A percentile compares a stretch with the other conserved stretches of the same genome.
phyloP scores from a whole-genome alignment of 2,797 vertebrate species.

The Peromyscus nudipes region DNA sequence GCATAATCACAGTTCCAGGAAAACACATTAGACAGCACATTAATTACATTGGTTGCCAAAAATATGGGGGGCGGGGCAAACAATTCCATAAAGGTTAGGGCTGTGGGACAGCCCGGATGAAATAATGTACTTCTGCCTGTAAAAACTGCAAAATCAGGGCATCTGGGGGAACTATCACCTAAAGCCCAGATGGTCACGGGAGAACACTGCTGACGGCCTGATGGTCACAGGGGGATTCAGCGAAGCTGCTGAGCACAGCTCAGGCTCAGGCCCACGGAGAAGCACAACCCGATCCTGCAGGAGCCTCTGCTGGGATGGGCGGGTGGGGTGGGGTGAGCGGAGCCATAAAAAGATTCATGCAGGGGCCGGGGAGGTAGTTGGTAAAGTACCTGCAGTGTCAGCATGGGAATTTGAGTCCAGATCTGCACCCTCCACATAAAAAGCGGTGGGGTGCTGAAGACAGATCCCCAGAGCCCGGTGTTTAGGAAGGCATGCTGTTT shows the following conservation, averaged over 20 bases:
- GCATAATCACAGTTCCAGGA: slow-evolving; percentile 74
- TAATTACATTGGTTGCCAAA: slow-evolving; percentile 76
- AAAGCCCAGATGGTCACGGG: slow-evolving; percentile 28
- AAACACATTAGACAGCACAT: slow-evolving; percentile 80
- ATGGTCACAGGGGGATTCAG: background rate
- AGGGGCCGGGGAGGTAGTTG: background rate
- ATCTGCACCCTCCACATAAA: background rate
- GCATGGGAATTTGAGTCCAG: background rate
- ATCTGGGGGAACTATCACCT: background rate
- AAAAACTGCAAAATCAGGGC: slow-evolving; percentile 51
- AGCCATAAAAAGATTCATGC: background rate
- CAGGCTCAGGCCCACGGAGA: background rate
- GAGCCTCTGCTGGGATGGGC: background rate
- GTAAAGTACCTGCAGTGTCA: background rate
- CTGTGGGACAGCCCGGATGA: background rate
- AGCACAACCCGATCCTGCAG: background rate
- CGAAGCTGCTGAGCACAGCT: background rate
- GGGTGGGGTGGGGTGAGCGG: too few species aligned
- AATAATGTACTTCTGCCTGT: slow-evolving; percentile 29
- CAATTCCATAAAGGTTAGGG: slow-evolving; percentile 41
- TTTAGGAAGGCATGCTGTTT: background rate
- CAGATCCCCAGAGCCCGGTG: background rate
- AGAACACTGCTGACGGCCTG: slow-evolving; percentile 46
- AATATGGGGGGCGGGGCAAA: slow-evolving; percentile 26
- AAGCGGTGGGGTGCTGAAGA: background rate